Percentiles rank a stretch among this genome's conserved stretches.
Evolutionary conservation across 2,888 invertebrate species (phyloP).

Genomic region (Cephus pygmeus): DNA sequence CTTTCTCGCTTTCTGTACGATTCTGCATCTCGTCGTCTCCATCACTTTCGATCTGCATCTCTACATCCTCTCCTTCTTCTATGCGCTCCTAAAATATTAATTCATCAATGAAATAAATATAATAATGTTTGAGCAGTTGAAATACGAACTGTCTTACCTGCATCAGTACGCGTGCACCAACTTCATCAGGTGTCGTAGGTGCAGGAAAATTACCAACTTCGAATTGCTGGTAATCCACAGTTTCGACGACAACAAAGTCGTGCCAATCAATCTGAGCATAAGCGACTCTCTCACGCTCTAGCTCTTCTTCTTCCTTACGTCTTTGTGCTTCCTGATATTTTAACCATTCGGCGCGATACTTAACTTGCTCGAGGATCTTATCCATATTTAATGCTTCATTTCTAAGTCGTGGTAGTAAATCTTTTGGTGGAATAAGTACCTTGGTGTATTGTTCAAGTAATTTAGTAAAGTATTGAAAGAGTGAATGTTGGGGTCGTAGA

Average conservation of each 20-base stretch:
- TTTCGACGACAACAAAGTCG: conserved; percentile 99
- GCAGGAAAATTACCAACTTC: conserved; percentile 97
- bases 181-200: conserved; percentile 96
- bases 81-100: conserved; percentile 72
- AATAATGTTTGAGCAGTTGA: neutral
- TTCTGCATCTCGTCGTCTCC: conserved; percentile 75
- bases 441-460: conserved; percentile 98
- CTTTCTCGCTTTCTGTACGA: conserved; percentile 62
- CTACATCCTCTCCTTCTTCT: conserved; percentile 84
- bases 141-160: conserved; percentile 68
- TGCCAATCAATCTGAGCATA: conserved; percentile 99
- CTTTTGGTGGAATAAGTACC: conserved; percentile 94
- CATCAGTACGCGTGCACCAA: conserved; percentile 93
- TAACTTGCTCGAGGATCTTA: conserved; percentile 85
- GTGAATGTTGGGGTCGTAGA: conserved; percentile 95
- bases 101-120: neutral
- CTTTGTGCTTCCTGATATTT: conserved; percentile 93
- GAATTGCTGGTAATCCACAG: conserved; percentile 97
- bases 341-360: conserved; percentile 96
- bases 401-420: conserved; percentile 81
- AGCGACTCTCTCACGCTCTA: conserved; percentile 93
- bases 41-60: conserved; percentile 89
- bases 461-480: conserved; percentile 98
- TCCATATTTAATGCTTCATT: conserved; percentile 80
- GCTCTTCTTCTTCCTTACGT: conserved; percentile 93